Percentiles rank a stretch among this genome's conserved stretches.
These are phyloP conservation scores for Protonemura montana DNA, from an alignment of 2,888 invertebrate species.

Conservation along the genomic window DNA sequence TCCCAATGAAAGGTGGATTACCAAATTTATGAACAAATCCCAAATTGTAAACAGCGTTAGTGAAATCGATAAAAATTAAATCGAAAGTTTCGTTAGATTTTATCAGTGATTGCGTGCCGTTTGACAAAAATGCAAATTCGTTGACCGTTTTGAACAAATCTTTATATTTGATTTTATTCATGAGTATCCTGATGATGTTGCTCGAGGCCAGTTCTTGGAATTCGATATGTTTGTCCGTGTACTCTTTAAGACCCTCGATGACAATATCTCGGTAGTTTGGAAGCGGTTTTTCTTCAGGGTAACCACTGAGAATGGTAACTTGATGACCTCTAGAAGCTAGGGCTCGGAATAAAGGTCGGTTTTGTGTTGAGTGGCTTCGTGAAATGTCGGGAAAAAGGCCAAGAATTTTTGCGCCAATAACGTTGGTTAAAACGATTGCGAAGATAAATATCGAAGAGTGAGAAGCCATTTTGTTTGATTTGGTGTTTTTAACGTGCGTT, in stretches of 20 bases:
- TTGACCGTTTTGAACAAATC: neutral
- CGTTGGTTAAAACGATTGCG: too few relatives aligned
- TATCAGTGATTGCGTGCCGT: neutral
- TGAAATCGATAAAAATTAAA: neutral
- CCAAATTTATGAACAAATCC: neutral
- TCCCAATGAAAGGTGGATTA: neutral
- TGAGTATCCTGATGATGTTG: neutral
- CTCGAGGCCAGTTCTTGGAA: neutral
- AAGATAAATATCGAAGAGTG: too few relatives aligned
- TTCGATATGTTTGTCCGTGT: neutral
- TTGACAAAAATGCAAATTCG: neutral
- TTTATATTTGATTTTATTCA: neutral
- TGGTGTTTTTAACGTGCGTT: too few relatives aligned
- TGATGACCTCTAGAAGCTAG: neutral
- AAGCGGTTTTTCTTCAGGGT: neutral
- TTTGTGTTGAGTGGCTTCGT: neutral
- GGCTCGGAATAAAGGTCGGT: neutral
- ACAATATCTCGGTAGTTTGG: neutral
- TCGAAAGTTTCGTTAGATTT: neutral
- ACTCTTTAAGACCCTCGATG: neutral
- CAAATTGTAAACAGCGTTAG: neutral
- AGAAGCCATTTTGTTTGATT: too few relatives aligned
- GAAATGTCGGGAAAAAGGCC: neutral
- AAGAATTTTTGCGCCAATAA: neutral
- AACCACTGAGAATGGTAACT: neutral